Evolutionary conservation across 2,797 vertebrate genomes (phyloP), one percentile per base, ranked within the genome.

Genomic region (Gallinago solitaria): DNA sequence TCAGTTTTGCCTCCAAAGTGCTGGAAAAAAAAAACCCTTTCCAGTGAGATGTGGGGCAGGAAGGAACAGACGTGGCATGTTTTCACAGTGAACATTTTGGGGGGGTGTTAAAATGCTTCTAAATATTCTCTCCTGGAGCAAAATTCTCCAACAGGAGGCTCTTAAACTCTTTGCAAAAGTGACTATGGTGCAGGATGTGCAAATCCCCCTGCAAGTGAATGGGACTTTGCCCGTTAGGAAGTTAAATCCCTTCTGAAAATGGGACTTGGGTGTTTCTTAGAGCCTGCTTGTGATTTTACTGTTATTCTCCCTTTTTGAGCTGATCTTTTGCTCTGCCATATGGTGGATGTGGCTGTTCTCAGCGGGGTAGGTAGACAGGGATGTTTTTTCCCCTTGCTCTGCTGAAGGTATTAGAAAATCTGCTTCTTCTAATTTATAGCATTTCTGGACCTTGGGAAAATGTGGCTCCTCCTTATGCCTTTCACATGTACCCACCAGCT

Each of bases 1-100:
- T 68, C 1, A 11, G 9, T 47, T 73, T 43, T 80, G 41, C 9
- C n/a, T 51, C 27, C 33, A 33, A 14, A 74, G n/a, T 8, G 30
- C 39, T 53, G 67, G 50, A 19, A 45, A 51, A n/a, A 47, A 51
- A n/a, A 14, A 16, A 5, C 18, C 3, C 41, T 45, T 30, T 16
- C 24, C 56, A 60, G 47, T 2, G 14, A 53, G 45, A 24, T 6
- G 41, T 6, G 59, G 30, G 70, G 75, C 24, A 20, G 30, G 28
- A 35, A 32, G 67, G 57, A 80, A 9, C 12, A 6, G 51, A 15
- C 0, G 0, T 18, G n/a, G 11, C 0, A 1, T 18, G 56, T 3
- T 16, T 70, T 53, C 11, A 30, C 27, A 21, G 53, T 3, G 59
- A 80, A 17, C 0, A 0, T n/a, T 63, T n/a, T 30, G 35, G 50